Percentiles rank a stretch among this genome's conserved stretches.
Evolutionary conservation across 2,113 vertebrate genomes (phyloP).

Genomic region (Dendrocopos noguchii): DNA sequence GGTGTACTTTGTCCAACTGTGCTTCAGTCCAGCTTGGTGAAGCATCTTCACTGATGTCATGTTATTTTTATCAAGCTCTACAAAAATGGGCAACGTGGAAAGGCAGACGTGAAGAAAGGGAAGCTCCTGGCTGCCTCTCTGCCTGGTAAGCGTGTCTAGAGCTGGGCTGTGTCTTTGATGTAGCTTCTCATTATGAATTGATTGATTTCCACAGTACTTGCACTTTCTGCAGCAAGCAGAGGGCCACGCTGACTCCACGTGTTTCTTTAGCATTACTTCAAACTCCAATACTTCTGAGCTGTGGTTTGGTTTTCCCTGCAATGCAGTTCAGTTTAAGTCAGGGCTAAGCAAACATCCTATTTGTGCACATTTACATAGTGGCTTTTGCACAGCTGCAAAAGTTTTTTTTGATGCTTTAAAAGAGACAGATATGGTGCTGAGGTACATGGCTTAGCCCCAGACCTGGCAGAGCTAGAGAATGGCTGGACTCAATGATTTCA

Average conservation of each 20-base stretch:
- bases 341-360: background rate
- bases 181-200: background rate
- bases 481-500: too few species aligned
- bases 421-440: too few species aligned
- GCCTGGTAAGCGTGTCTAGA: background rate
- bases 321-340: background rate
- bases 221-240: rapidly evolving
- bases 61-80: background rate
- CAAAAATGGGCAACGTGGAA: background rate
- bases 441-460: too few species aligned
- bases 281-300: background rate
- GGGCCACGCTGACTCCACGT: rapidly evolving
- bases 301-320: background rate
- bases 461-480: too few species aligned
- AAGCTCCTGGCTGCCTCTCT: background rate
- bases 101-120: background rate
- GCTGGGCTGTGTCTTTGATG: background rate
- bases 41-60: background rate
- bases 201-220: background rate
- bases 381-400: background rate
- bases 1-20: background rate
- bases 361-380: background rate
- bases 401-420: background rate
- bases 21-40: background rate
- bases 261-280: background rate